phyloP scores from a whole-genome alignment of 2,888 invertebrate species.

The Agrypnus murinus region DNA sequence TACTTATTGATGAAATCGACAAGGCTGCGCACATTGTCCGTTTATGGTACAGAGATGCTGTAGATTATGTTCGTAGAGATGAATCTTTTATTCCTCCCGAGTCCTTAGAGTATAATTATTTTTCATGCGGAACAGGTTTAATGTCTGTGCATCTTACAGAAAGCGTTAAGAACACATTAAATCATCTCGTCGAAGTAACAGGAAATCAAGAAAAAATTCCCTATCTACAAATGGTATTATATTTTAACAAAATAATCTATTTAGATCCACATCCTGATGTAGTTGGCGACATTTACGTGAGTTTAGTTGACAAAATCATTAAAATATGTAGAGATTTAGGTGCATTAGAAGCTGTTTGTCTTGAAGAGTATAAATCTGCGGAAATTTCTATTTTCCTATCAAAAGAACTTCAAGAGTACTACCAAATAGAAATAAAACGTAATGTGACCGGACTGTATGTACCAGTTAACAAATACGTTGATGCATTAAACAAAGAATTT shows the following conservation, averaged over 20 bases:
- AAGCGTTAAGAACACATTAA: slow-evolving; percentile 79
- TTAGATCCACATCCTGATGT: slow-evolving; percentile 74
- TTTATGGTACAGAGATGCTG: slow-evolving; percentile 59
- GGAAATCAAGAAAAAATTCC: slow-evolving; percentile 75
- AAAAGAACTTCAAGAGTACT: slow-evolving; percentile 58
- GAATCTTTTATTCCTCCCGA: background rate
- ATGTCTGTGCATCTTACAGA: slow-evolving; percentile 79
- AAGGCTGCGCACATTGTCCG: slow-evolving; percentile 58
- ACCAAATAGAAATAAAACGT: slow-evolving; percentile 32
- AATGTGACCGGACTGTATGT: slow-evolving; percentile 44
- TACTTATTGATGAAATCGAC: slow-evolving; percentile 58
- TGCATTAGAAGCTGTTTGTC: slow-evolving; percentile 59
- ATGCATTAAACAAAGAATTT: slow-evolving; percentile 47
- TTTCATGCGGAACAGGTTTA: slow-evolving; percentile 65
- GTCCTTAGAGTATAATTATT: slow-evolving; percentile 23
- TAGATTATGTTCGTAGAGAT: slow-evolving; percentile 40
- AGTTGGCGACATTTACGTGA: slow-evolving; percentile 75
- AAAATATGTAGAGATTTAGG: slow-evolving; percentile 55
- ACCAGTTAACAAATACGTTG: slow-evolving; percentile 48
- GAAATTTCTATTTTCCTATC: slow-evolving; percentile 64
- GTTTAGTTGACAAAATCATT: slow-evolving; percentile 71
- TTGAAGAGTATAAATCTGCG: slow-evolving; percentile 54
- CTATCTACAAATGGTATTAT: slow-evolving; percentile 76
- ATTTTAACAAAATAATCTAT: slow-evolving; percentile 75
- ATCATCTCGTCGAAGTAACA: slow-evolving; percentile 76